A percentile compares a stretch with the other conserved stretches of the same genome.
phyloP scores from a whole-genome alignment of 2,888 invertebrate species.

The Latrodectus elegans region DNA sequence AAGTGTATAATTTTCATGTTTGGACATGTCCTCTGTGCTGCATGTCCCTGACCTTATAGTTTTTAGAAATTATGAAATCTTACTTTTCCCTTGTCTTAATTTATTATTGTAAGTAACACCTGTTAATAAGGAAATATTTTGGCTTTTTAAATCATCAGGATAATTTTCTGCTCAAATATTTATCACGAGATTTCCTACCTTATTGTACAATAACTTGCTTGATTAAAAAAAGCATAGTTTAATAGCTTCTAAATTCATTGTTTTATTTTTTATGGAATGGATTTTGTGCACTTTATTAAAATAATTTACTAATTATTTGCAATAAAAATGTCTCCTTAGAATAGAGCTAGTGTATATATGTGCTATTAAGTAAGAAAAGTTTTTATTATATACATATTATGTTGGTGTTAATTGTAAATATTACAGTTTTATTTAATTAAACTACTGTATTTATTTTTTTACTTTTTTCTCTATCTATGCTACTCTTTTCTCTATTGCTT shows the following conservation, averaged over 20 bases:
- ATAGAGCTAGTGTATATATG: no score
- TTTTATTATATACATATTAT: no score
- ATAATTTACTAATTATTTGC: neutral
- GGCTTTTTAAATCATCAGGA: no score
- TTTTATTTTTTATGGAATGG: neutral
- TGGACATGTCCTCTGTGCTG: constrained; percentile 70
- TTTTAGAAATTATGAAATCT: constrained; percentile 43
- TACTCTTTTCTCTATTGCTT: no score
- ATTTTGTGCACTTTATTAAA: neutral
- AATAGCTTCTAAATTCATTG: neutral
- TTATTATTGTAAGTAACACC: constrained; percentile 51
- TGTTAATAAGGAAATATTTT: neutral
- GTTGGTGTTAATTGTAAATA: no score
- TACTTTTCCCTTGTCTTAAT: constrained; percentile 49
- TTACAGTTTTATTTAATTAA: no score
- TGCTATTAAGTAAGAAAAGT: no score
- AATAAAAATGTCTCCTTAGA: neutral
- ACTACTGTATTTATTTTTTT: no score
- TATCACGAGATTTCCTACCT: no score
- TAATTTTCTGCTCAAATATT: no score
- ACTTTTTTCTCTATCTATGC: no score
- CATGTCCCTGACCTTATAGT: constrained; percentile 67
- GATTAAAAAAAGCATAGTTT: neutral
- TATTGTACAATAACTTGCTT: neutral
- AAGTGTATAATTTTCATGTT: constrained; percentile 66